Conservation (phyloP, 2,113 vertebrate genomes). For the Choloepus hoffmanni region DNA sequence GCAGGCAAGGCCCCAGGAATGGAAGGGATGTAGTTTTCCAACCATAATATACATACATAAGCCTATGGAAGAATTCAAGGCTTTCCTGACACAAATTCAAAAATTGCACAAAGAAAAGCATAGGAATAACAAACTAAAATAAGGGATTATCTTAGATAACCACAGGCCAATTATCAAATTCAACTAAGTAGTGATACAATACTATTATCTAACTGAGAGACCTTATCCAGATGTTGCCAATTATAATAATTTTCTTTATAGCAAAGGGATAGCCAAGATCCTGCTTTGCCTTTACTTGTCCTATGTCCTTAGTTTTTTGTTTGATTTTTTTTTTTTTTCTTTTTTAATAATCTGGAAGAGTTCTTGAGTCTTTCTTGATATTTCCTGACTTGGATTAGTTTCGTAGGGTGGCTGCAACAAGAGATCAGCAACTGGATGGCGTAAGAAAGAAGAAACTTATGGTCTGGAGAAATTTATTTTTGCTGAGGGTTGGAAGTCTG, state of each 20-base stretch:
- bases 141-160: neutral
- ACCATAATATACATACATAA: neutral
- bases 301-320: neutral
- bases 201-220: too few relatives aligned
- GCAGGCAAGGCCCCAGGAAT: neutral
- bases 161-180: fast-evolving
- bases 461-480: too few relatives aligned
- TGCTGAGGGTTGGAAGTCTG: too few relatives aligned
- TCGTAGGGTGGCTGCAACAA: too few relatives aligned
- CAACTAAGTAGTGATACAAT: fast-evolving
- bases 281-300: neutral
- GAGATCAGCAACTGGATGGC: too few relatives aligned
- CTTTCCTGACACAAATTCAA: neutral
- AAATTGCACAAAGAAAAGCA: too few relatives aligned
- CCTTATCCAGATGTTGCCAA: neutral
- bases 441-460: too few relatives aligned
- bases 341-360: neutral
- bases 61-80: neutral
- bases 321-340: neutral
- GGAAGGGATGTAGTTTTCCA: neutral
- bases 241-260: fast-evolving
- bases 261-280: too few relatives aligned
- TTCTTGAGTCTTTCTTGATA: neutral
- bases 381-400: neutral
- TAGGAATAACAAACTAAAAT: too few relatives aligned